These are phyloP conservation scores for Haemorhous mexicanus DNA, from an alignment of 2,113 vertebrate genomes.

Conservation along the genomic window DNA sequence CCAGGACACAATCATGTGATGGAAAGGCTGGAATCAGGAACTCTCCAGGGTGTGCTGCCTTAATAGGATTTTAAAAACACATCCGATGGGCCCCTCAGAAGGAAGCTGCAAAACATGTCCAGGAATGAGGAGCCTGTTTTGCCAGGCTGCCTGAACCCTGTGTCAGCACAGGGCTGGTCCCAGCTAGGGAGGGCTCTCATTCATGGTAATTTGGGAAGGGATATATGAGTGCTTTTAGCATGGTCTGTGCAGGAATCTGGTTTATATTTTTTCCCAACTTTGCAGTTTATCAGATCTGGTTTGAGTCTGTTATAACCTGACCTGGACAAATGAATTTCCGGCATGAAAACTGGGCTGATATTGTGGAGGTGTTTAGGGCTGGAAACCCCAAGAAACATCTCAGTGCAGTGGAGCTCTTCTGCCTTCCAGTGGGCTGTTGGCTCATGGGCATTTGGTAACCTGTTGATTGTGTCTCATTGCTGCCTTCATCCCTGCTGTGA, in stretches of 20 bases:
- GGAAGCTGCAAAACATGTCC: neutral
- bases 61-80: neutral
- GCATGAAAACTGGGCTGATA: neutral
- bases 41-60: neutral
- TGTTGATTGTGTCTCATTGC: neutral
- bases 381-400: neutral
- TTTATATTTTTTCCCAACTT: neutral
- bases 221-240: neutral
- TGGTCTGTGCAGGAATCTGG: neutral
- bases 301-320: neutral
- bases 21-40: conserved; percentile 17
- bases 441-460: neutral
- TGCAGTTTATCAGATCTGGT: neutral
- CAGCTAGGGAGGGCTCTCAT: neutral
- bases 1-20: neutral
- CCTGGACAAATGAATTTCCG: neutral
- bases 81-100: neutral
- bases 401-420: neutral
- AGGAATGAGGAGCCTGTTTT: neutral
- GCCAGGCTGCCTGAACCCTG: neutral
- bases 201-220: neutral
- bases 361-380: neutral
- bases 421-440: neutral
- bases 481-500: neutral
- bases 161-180: neutral